Conservation (phyloP, 2,113 vertebrate species). For the Stictonetta naevosa region DNA sequence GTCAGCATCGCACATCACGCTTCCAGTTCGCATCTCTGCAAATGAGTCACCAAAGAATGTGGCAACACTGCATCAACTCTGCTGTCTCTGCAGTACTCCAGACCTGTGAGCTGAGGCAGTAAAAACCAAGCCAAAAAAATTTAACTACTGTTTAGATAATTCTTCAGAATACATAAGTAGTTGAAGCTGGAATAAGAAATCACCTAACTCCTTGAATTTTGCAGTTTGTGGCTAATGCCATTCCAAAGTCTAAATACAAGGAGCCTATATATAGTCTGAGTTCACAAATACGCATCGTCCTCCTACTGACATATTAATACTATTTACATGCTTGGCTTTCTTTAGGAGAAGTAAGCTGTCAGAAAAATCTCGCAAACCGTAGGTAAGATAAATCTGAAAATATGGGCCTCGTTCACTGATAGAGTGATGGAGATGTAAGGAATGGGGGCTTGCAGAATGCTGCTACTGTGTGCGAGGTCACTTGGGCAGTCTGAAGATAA, state of each 20-base stretch:
- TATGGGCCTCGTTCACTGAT: not conserved
- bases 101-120: not conserved
- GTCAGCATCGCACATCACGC: not conserved
- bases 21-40: not conserved
- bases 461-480: not conserved
- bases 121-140: not conserved
- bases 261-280: not conserved
- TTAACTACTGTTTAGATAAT: not conserved
- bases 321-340: not conserved
- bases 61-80: not conserved
- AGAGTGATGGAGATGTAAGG: not conserved
- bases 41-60: not conserved
- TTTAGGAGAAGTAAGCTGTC: not conserved
- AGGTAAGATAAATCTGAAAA: not conserved
- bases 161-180: not conserved
- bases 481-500: not conserved
- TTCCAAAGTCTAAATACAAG: not conserved
- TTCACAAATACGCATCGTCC: rapidly evolving
- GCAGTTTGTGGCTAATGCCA: not conserved
- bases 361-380: not conserved
- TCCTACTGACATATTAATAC: not conserved
- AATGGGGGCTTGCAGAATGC: not conserved
- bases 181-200: not conserved
- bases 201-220: not conserved
- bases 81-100: not conserved